Evolutionary conservation across 1,140 invertebrate species (phyloP).

Genomic region (Drosophila prosaltans): DNA sequence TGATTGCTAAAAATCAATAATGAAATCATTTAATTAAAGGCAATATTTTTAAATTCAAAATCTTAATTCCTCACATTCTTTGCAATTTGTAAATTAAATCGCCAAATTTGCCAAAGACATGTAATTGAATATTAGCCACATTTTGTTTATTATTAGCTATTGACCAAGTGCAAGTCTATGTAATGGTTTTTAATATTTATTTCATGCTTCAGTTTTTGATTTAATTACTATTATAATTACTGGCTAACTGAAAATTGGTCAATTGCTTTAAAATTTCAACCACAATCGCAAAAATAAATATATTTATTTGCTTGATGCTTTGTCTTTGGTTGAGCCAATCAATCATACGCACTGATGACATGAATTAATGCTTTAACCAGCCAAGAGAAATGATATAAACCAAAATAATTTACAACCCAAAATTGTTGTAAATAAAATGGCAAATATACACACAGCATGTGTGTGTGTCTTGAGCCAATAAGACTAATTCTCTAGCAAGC

Average conservation of each 20-base stretch:
- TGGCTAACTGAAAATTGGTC: not conserved
- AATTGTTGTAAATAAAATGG: constrained; percentile 25
- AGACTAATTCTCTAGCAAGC: constrained; percentile 57
- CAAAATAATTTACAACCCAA: constrained; percentile 41
- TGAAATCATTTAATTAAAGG: not conserved
- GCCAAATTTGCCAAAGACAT: too few species aligned
- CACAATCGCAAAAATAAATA: constrained; percentile 1
- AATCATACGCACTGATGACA: constrained; percentile 3
- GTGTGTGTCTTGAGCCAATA: constrained; percentile 38
- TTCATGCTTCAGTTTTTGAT: constrained; percentile 7
- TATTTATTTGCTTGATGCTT: too few species aligned
- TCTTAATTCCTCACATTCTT: too few species aligned
- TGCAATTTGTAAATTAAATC: too few species aligned
- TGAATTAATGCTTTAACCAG: constrained; percentile 4
- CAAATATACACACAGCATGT: constrained; percentile 25
- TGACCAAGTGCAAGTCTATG: not conserved
- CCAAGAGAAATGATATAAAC: not conserved
- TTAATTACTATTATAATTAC: constrained; percentile 8
- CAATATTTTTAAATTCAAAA: not conserved
- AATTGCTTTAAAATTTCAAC: not conserved
- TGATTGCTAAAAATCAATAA: not conserved
- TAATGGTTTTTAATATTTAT: not conserved
- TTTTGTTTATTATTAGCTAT: too few species aligned
- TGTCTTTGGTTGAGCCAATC: not conserved
- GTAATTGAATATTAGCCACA: too few species aligned